Conservation (phyloP, 1,140 invertebrate genomes). For the Saxidomus purpurata region DNA sequence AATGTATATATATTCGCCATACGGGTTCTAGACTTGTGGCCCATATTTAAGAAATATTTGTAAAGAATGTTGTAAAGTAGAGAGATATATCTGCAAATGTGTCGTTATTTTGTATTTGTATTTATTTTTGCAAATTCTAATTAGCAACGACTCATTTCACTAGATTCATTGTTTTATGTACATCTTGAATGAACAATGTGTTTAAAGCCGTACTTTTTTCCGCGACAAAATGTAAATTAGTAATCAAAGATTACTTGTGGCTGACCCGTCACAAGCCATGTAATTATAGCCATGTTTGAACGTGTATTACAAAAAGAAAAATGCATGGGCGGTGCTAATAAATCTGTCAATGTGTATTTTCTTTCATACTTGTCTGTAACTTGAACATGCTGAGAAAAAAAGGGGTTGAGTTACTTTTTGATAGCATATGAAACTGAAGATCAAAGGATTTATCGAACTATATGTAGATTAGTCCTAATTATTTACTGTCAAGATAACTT, state of each 20-base stretch:
- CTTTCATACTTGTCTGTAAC: neutral
- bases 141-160: too few species aligned
- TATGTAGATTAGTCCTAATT: neutral
- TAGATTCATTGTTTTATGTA: too few species aligned
- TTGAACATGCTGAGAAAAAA: conserved; percentile 14
- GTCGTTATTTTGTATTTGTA: too few species aligned
- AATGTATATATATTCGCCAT: too few species aligned
- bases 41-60: too few species aligned
- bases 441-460: neutral
- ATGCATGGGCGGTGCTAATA: conserved; percentile 11
- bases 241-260: neutral
- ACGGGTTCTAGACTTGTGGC: too few species aligned
- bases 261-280: neutral
- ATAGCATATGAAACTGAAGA: neutral
- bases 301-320: neutral
- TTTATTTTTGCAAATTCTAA: too few species aligned
- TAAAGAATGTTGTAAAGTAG: too few species aligned
- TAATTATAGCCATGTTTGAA: neutral
- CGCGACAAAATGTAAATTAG: too few species aligned
- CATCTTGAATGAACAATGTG: too few species aligned
- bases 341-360: conserved; percentile 38
- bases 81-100: too few species aligned
- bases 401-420: neutral
- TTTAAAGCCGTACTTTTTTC: too few species aligned
- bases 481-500: neutral